Base-by-base conservation (phyloP, 2,888 invertebrate species). In the Lycophotia porphyrea region DNA sequence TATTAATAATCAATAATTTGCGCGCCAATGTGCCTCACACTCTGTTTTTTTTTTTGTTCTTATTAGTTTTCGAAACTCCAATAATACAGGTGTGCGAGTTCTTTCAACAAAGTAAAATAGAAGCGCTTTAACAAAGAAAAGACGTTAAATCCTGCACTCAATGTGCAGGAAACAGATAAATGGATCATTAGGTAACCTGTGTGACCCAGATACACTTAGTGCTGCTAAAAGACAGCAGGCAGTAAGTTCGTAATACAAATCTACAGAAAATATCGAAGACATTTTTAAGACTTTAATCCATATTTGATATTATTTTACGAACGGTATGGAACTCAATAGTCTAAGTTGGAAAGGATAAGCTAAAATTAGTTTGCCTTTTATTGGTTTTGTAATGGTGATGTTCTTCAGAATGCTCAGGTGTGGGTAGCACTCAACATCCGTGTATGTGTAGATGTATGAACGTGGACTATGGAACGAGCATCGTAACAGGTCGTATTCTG, bases 101-200 rank as follows among this genome's bases (percentile, higher is more conserved):
- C 24, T 60, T 79, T 5, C 2, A 24, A 31, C 9, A 44, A 47
- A 27, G 5, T 27, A 47, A 18, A 27, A 47, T 61, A 60, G 52
- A 61, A 66, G 49, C 39, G n/a, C 34, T 34, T 31, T 52, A 31
- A 64, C 68, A 68, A 82, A 68, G 31, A n/a, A 67, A 77, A 64
- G 21, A 63, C 82, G 21, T 64, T n/a, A 58, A 7, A 82, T 58
- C 31, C 63, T 64, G 78, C 63, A 64, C 60, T 66, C 60, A 36
- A 18, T 31, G 77, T 82, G 44, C 68, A 77, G 82, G 78, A 77
- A 82, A 64, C 67, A 79, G 82, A 79, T 83, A 66, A 80, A 67
- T 78, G 83, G 71, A 66, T 71, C 65, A 69, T 70, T 82, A 70
- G n/a, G 34, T 52, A 78, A 42, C 82, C 24, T 77, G 49, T 21